phyloP scores from a whole-genome alignment of 2,888 invertebrate species.

The Sphaerophoria rueppellii region DNA sequence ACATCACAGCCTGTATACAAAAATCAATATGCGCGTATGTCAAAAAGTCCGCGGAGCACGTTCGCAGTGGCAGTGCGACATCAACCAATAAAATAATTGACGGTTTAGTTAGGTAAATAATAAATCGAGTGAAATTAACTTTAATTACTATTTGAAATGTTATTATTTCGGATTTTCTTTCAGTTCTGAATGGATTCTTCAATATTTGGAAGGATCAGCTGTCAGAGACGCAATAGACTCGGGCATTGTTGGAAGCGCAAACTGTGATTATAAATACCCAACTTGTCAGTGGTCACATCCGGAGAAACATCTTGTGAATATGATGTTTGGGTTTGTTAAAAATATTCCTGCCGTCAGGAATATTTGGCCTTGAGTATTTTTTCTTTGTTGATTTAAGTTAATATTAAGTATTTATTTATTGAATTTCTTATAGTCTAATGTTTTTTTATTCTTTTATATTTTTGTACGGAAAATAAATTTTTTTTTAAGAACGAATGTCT shows the following conservation, averaged over 20 bases:
- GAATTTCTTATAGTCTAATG: not conserved
- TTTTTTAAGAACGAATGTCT: not conserved
- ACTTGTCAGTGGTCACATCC: conserved; percentile 82
- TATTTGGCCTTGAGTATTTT: not conserved
- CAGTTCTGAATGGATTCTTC: conserved; percentile 80
- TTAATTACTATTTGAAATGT: not conserved
- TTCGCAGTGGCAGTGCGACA: conserved; percentile 80
- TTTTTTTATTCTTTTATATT: not conserved
- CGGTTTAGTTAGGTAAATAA: conserved; percentile 82
- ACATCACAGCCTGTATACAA: conserved; percentile 85
- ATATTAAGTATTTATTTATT: conserved; percentile 13
- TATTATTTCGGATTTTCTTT: not conserved
- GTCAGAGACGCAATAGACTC: conserved; percentile 83
- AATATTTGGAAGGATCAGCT: conserved; percentile 83
- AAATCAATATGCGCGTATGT: conserved; percentile 84
- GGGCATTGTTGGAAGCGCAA: conserved; percentile 79
- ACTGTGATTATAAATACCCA: conserved; percentile 82
- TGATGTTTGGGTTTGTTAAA: conserved; percentile 73
- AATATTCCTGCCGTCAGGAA: conserved; percentile 14
- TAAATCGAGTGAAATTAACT: not conserved
- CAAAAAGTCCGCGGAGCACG: conserved; percentile 81
- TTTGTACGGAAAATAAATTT: too few relatives aligned
- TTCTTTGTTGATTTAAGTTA: too few relatives aligned
- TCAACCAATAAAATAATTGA: conserved; percentile 83
- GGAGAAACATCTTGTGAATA: conserved; percentile 75